A percentile compares a stretch with the other conserved stretches of the same genome.
Conservation (phyloP, 2,888 invertebrate genomes). For the Neoitamus cyanurus region DNA sequence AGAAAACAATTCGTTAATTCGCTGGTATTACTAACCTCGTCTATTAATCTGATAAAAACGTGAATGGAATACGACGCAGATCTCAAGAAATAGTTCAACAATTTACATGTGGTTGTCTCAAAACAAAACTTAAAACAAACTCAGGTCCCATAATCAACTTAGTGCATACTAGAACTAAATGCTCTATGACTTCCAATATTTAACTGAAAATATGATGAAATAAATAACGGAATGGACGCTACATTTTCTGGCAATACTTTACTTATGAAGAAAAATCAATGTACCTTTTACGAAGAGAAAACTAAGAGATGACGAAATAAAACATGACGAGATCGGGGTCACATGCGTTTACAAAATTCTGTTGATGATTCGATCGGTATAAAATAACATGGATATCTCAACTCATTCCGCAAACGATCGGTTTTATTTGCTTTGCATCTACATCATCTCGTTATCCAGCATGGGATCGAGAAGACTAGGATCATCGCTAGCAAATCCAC, state of each 20-base stretch:
- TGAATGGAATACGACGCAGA: background rate
- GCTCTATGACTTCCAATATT: background rate
- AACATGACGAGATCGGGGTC: background rate
- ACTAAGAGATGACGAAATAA: conserved; percentile 6
- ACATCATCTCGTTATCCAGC: conserved; percentile 50
- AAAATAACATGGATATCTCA: background rate
- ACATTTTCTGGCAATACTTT: conserved; percentile 1
- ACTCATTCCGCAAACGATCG: conserved; percentile 4
- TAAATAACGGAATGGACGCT: background rate
- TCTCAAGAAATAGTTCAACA: background rate
- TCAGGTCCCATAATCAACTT: background rate
- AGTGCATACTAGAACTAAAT: conserved; percentile 5
- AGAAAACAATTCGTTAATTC: background rate
- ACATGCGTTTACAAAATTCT: conserved; percentile 25
- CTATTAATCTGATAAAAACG: background rate
- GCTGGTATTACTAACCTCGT: background rate
- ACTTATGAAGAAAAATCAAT: conserved; percentile 10
- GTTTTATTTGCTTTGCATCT: conserved; percentile 7
- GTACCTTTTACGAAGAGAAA: conserved; percentile 27
- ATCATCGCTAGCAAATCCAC: conserved; percentile 48
- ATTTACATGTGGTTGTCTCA: background rate
- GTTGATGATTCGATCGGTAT: background rate
- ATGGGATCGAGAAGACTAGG: conserved; percentile 47
- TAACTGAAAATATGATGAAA: background rate
- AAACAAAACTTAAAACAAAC: background rate